Conservation (phyloP, 2,113 vertebrate species). For the Psephotus haematonotus region DNA sequence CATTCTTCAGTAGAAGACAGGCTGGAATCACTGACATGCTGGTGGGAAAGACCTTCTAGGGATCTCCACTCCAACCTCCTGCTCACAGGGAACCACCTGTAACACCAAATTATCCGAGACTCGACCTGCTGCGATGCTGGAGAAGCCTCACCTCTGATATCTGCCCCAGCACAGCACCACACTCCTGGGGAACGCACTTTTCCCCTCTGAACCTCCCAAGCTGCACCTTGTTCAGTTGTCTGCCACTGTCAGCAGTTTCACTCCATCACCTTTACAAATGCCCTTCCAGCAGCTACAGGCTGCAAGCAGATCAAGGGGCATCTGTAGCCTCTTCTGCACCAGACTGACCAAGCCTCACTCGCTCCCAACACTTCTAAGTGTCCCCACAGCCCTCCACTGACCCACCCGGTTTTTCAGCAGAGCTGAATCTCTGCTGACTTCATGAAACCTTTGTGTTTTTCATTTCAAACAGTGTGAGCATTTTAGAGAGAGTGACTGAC, state of each 20-base stretch:
- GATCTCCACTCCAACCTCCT: not conserved
- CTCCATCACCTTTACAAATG: not conserved
- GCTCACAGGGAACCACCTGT: not conserved
- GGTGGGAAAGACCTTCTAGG: not conserved
- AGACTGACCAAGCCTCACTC: fast-evolving
- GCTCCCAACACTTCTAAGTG: not conserved
- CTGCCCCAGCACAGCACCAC: not conserved
- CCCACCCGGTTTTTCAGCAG: not conserved
- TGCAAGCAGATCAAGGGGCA: not conserved
- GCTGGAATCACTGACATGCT: not conserved
- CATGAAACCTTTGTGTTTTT: not conserved
- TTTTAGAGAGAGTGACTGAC: not conserved
- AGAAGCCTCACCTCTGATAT: not conserved
- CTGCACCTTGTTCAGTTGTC: not conserved
- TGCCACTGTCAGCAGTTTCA: not conserved
- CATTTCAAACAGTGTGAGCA: not conserved
- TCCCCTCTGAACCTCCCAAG: not conserved
- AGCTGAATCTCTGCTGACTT: not conserved
- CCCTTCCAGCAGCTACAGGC: not conserved
- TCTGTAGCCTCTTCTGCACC: not conserved
- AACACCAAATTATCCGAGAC: not conserved
- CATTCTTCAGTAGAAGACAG: not conserved
- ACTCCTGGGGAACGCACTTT: not conserved
- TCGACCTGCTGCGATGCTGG: not conserved
- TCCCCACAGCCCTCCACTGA: not conserved